Percentiles rank a stretch among this genome's conserved stretches.
Evolutionary conservation across 2,113 vertebrate species (phyloP).

Genomic region (Colius striatus): DNA sequence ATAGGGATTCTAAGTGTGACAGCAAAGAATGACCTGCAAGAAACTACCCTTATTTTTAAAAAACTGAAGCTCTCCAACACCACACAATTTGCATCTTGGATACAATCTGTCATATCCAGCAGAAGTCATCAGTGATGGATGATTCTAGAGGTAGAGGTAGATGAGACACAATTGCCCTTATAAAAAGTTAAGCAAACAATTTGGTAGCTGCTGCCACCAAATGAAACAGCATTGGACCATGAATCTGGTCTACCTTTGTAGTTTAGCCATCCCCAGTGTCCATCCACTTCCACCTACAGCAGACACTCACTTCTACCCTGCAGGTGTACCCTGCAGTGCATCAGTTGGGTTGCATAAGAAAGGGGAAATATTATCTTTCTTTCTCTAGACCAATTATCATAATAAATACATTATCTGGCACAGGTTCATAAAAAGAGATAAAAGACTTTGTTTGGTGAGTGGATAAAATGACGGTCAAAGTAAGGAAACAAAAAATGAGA

Average conservation of each 20-base stretch:
- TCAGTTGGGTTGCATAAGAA: accelerated
- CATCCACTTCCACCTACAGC: not conserved
- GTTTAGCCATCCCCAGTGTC: not conserved
- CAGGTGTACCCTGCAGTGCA: not conserved
- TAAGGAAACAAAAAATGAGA: not conserved
- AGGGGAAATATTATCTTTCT: not conserved
- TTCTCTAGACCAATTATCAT: constrained; percentile 16
- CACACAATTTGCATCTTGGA: not conserved
- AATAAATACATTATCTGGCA: constrained; percentile 10
- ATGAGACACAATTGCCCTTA: not conserved
- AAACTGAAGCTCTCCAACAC: not conserved
- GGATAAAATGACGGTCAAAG: constrained; percentile 4
- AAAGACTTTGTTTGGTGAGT: not conserved
- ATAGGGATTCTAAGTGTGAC: not conserved
- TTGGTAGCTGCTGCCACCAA: not conserved
- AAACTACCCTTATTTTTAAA: not conserved
- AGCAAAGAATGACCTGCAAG: not conserved
- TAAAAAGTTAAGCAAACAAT: not conserved
- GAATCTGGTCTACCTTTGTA: not conserved
- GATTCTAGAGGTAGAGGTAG: not conserved
- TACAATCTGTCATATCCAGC: not conserved
- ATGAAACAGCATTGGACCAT: not conserved
- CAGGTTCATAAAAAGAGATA: not conserved
- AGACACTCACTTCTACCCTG: not conserved
- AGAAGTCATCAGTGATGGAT: not conserved